Evolutionary conservation across 2,797 vertebrate species (phyloP), one percentile per base, ranked within the genome.

Genomic region (Corythornis leucogaster): DNA sequence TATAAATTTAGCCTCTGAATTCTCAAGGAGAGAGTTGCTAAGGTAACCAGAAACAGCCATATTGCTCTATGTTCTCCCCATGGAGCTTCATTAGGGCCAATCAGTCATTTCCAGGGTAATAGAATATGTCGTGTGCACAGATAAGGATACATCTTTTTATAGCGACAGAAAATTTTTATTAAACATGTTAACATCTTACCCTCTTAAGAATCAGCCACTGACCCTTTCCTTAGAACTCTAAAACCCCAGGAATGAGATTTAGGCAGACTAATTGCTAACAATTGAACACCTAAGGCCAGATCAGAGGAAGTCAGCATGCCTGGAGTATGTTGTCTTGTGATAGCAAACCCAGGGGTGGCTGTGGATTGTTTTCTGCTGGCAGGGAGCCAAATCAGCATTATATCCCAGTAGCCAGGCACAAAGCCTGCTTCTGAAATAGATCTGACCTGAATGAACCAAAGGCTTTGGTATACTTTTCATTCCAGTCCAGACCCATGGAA

Each of bases 11-110:
- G 95, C 93, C 96, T 87, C 57, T 6, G 7, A 95, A 94, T 96
- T 97, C 96, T 97, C 96, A 95, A 86, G 73, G 95, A 97, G 93
- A 94, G 82, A 76, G 97, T 98, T 98, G 97, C 97, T 96, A 98
- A 93, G 97, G 97, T 95, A 98, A 98, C 97, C 78, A 67, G 80
- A 94, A 80, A 94, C 96, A 96, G 80, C 94, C 96, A 95, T 96
- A 85, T 93, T 95, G 93, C 95, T 84, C 51, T 68, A 28, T 73
- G 55, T 55, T 94, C 80, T 96, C 96, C 95, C 97, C 57, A 67
- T 75, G 96, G 95, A 96, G 96, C 80, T 92, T 95, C 86, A 90
- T 96, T 94, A 97, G 80, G 96, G 91, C 87, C 81, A 96, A 97
- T 96, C 97, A 96, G 94, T 97, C 96, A 97, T 85, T 94, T 69